Evolutionary conservation across 2,113 vertebrate species (phyloP), one percentile per base, ranked within the genome.

Genomic region (Corapipo altera): DNA sequence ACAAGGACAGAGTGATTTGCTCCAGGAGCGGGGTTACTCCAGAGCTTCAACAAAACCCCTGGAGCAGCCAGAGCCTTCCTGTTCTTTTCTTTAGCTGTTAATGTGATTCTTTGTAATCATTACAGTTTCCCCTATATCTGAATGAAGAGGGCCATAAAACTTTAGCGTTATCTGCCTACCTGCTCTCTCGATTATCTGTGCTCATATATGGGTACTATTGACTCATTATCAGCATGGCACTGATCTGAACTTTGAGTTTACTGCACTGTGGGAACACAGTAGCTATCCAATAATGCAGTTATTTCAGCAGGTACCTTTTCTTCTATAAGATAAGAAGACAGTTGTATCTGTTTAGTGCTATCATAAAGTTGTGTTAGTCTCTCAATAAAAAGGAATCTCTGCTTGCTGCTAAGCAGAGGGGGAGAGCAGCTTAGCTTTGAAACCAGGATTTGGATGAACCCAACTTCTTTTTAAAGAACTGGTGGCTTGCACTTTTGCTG

Each of bases 211-310:
- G 54, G 74, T n/a, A 15, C 88, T 94, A 27, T 92, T 2, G 3
- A 62, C 61, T 88, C 62, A 41, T 95, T 91, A 92, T 88, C 7
- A 1, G 48, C 52, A 17, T 52, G 79, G 39, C 72, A 59, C n/a
- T 91, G 65, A 48, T 94, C 72, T 96, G 92, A 94, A 96, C 92
- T 96, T 96, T 92, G 93, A 86, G 76, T 93, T 96, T 93, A 94
- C 55, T 88, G 72, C 78, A 59, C 72, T 90, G 55, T 83, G 64
- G 64, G 85, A 94, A 83, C 85, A 93, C 90, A 49, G 88, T 94
- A 91, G 93, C 92, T 90, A 28, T 41, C 35, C 82, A 89, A 59
- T 83, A 81, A 88, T 74, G 76, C 22, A 11, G 32, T 82, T 91
- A 74, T 93, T 94, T 94, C 76, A 79, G 30, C 33, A 74, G n/a